A percentile compares a stretch with the other conserved stretches of the same genome.
phyloP scores from a whole-genome alignment of 1,140 invertebrate species.

The Drosophila varians region DNA sequence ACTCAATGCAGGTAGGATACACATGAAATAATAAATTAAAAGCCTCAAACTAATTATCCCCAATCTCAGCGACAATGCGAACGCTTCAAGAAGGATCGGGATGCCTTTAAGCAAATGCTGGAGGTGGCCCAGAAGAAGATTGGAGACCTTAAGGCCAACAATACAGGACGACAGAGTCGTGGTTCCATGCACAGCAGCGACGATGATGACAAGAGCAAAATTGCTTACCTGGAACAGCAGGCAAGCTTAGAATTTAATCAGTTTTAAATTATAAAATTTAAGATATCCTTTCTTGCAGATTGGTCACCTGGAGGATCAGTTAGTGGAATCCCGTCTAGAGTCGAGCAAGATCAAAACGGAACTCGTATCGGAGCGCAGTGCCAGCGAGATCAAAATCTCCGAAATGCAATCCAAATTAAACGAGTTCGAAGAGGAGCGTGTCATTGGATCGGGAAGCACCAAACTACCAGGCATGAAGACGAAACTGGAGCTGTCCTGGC shows the following conservation, averaged over 20 bases:
- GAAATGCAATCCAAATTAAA: constrained; percentile 96
- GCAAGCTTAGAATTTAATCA: constrained; percentile 55
- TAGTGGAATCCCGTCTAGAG: constrained; percentile 92
- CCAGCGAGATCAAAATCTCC: constrained; percentile 93
- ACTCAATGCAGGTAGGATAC: constrained; percentile 89
- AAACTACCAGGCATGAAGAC: constrained; percentile 94
- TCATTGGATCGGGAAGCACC: constrained; percentile 91
- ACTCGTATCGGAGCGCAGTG: constrained; percentile 93
- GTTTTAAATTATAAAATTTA: not conserved
- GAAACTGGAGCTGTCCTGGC: constrained; percentile 96
- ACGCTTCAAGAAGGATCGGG: constrained; percentile 93
- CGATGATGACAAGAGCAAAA: constrained; percentile 87
- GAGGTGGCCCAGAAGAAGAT: constrained; percentile 93
- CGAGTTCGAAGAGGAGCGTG: constrained; percentile 93
- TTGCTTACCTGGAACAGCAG: constrained; percentile 91
- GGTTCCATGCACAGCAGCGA: constrained; percentile 83
- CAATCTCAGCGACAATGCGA: constrained; percentile 75
- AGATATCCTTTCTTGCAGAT: constrained; percentile 82
- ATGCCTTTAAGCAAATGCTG: constrained; percentile 95
- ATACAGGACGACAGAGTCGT: constrained; percentile 81
- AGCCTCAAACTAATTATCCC: not conserved
- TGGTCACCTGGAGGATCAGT: constrained; percentile 93
- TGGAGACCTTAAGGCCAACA: constrained; percentile 88
- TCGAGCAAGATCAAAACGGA: constrained; percentile 94
- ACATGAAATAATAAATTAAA: no score